A percentile compares a stretch with the other conserved stretches of the same genome.
Conservation (phyloP, 2,888 invertebrate genomes). For the Lydus trimaculatus region DNA sequence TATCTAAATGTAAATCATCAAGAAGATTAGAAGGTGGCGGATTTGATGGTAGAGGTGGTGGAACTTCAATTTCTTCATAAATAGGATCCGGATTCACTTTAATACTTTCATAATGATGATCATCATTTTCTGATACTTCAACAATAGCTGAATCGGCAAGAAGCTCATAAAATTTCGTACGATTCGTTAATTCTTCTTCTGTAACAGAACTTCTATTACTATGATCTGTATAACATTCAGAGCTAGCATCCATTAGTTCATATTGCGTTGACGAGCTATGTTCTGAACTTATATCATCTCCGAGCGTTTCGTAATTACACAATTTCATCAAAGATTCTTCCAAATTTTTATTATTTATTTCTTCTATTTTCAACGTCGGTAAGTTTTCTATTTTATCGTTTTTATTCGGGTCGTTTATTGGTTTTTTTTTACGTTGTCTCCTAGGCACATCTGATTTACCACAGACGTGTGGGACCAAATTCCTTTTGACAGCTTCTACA, state of each 20-base stretch:
- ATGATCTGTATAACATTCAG: conserved; percentile 75
- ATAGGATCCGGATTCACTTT: conserved; percentile 77
- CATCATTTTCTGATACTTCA: conserved; percentile 72
- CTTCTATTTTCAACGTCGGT: conserved; percentile 64
- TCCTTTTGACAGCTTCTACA: conserved; percentile 77
- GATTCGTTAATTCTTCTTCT: conserved; percentile 69
- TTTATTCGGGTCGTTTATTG: conserved; percentile 12
- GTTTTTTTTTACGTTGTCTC: conserved; percentile 53
- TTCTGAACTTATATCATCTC: conserved; percentile 60
- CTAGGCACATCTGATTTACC: conserved; percentile 66
- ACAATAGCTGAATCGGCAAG: conserved; percentile 74
- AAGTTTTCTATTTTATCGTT: conserved; percentile 60
- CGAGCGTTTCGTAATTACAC: conserved; percentile 55
- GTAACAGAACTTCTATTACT: conserved; percentile 61
- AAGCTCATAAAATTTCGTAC: conserved; percentile 78
- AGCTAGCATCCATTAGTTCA: conserved; percentile 77
- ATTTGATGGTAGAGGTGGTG: conserved; percentile 79
- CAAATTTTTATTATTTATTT: conserved; percentile 56
- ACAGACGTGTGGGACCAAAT: conserved; percentile 80
- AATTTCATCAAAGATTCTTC: conserved; percentile 73
- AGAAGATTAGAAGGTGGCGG: conserved; percentile 75
- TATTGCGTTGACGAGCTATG: conserved; percentile 73
- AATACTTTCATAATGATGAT: conserved; percentile 79
- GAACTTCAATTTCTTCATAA: conserved; percentile 81
- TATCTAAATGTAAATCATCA: conserved; percentile 73